Base-by-base conservation (phyloP, 2,888 invertebrate species). In the Dusona sp. region DNA sequence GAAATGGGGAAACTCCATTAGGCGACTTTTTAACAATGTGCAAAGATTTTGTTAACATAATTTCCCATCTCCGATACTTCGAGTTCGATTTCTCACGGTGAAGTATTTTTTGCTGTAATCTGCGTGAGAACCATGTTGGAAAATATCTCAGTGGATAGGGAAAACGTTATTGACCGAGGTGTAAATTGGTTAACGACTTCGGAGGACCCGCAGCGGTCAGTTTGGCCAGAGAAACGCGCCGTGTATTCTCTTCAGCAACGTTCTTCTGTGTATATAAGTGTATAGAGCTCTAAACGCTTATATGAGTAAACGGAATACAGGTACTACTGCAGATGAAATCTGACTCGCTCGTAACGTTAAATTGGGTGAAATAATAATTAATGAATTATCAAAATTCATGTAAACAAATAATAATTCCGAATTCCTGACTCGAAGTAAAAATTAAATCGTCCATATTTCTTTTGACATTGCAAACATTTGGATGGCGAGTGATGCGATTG, bases 141-240 rank as follows among this genome's bases (percentile, higher is more conserved):
- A 1, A 7, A n/a, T 6, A 48, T 19, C 48, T 7, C 48, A 7
- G 48, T 48, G 48, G 48, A 48, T 7, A 65, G 85, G 80, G 87
- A 85, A 87, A 87, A 89, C 85, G 87, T 84, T 87, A 88, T 85
- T 75, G 88, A 83, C 88, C 86, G 88, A 89, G 88, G 89, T 83
- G 89, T 84, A 90, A 90, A 91, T 90, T 88, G 87, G 89, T 88
- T 90, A 91, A 91, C 91, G 90, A 91, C 87, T 86, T 87, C 81
- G 89, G 82, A 87, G 88, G 73, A 85, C 85, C 85, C 85, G 79
- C 38, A 22, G 90, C 79, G 90, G 90, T 90, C 87, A 88, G 88
- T 88, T 88, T 89, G 86, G 81, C 88, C 81, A 64, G 85, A 88
- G 86, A 83, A 80, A 86, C 70, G 68, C 70, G 79, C 80, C 83